Evolutionary conservation across 2,113 vertebrate species (phyloP).

Genomic region (Columbina picui): DNA sequence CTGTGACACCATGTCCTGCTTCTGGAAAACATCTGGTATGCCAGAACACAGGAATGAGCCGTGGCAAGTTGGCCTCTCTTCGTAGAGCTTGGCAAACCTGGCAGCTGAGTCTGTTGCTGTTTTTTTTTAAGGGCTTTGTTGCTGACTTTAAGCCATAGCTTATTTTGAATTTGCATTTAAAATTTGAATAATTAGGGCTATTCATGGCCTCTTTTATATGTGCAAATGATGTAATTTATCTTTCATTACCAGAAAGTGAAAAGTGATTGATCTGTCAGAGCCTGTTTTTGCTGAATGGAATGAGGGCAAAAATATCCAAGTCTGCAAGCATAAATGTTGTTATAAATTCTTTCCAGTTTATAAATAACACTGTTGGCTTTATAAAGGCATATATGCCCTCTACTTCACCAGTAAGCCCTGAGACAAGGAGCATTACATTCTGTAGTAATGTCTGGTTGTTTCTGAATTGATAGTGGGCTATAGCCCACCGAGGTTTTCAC

Average conservation of each 20-base stretch:
- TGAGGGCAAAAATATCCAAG: neutral
- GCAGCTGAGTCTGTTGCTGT: neutral
- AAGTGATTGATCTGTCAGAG: neutral
- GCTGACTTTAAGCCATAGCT: neutral
- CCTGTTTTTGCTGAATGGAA: neutral
- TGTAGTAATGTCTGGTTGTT: neutral
- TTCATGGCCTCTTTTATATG: neutral
- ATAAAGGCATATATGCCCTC: neutral
- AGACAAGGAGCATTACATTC: neutral
- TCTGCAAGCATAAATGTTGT: neutral
- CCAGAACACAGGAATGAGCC: neutral
- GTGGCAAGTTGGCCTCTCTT: neutral
- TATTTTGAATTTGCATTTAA: neutral
- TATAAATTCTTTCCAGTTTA: constrained; percentile 1
- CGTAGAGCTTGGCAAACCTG: neutral
- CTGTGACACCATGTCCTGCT: neutral
- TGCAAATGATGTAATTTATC: neutral
- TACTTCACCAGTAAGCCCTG: neutral
- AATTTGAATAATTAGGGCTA: neutral
- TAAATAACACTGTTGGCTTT: neutral
- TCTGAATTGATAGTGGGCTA: neutral
- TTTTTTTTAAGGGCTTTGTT: neutral
- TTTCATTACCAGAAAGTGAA: neutral
- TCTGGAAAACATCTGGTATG: neutral
- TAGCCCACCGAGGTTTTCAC: neutral